Evolutionary conservation across 2,797 vertebrate species (phyloP), one percentile per base, ranked within the genome.

Genomic region (Podarcis siculus): DNA sequence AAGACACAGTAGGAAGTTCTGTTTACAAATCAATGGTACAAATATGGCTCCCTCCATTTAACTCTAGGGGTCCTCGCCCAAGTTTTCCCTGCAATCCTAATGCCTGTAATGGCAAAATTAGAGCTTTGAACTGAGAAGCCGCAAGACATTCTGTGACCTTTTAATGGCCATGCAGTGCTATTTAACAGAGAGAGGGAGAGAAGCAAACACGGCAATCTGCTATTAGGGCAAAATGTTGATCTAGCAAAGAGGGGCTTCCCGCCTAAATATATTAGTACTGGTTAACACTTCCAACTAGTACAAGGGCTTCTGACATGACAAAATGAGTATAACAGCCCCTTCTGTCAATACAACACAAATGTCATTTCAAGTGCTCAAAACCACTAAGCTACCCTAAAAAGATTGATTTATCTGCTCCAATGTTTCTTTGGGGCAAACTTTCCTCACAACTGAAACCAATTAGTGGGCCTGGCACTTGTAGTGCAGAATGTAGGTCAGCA

Each of bases 391-490:
- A 95, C 96, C 97, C 96, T 98, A 95, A 97, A 97, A 97, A 97
- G 94, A 96, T 94, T 90, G 92, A 95, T 95, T 96, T 94, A 97
- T 98, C 97, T 98, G 97, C 97, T 97, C 96, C 95, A 95, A 94
- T 96, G 96, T 97, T 95, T 98, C 97, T 97, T 97, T 95, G 96
- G 96, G 97, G 98, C 97, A 97, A 97, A 98, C 97, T 97, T 95
- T 97, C 97, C 97, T 97, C 96, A 95, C 96, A 97, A 98, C 97
- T 98, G 97, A 98, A 98, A 98, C 97, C 97, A 98, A 98, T 98
- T 98, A 98, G 97, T 91, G 95, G 96, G 96, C 94, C 96, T 97
- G 97, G 97, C 97, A 98, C 98, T 98, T 98, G 97, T 98, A 98
- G 97, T 96, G 94, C 97, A 96, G 97, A 98, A 98, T 98, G 97